phyloP scores from a whole-genome alignment of 2,888 invertebrate species.

The Adineta ricciae region DNA sequence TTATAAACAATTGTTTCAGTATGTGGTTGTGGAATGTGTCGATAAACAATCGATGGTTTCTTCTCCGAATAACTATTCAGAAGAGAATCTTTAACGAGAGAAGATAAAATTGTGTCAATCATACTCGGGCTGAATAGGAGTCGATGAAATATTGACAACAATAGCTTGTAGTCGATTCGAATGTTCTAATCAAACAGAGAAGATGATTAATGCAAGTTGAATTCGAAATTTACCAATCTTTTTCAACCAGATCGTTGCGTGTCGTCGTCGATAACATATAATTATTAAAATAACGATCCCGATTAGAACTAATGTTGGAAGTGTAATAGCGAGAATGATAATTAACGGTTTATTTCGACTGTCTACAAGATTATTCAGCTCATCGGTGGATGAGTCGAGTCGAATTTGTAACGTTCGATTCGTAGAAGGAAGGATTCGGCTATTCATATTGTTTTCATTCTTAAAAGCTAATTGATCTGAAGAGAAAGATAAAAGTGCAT shows the following conservation, averaged over 20 bases:
- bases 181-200: background rate
- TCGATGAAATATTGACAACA: constrained; percentile 11
- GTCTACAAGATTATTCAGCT: background rate
- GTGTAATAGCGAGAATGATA: background rate
- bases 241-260: background rate
- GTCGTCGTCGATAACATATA: constrained; percentile 5
- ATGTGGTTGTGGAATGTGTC: background rate
- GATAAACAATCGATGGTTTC: background rate
- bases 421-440: background rate
- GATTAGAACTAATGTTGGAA: background rate
- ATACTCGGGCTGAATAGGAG: background rate
- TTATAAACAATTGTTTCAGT: constrained; percentile 7
- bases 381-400: background rate
- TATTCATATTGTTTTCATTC: background rate
- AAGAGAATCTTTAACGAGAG: no score
- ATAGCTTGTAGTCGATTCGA: background rate
- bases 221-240: background rate
- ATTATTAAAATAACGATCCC: background rate
- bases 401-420: background rate
- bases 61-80: background rate
- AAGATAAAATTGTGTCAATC: no score
- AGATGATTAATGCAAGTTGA: background rate
- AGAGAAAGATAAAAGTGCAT: background rate
- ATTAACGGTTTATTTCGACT: background rate
- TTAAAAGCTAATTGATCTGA: background rate